Evolutionary conservation across 2,113 vertebrate species (phyloP).

Genomic region (Narcine bancroftii): DNA sequence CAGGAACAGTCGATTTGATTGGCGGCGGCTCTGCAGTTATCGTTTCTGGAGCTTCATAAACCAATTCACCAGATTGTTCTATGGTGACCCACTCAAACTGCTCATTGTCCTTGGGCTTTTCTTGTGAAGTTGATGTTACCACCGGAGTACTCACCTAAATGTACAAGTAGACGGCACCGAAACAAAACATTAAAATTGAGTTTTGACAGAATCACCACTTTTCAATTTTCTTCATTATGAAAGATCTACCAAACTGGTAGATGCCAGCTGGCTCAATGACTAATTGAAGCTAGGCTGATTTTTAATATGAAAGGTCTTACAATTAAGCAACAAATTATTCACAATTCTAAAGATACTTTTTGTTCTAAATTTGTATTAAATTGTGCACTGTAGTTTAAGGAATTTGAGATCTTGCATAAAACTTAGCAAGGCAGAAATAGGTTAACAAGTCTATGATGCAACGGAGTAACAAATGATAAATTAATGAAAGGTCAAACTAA

Average conservation of each 20-base stretch:
- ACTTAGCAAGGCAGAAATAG: not conserved
- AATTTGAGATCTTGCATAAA: not conserved
- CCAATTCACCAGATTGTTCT: conserved; percentile 90
- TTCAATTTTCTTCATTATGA: not conserved
- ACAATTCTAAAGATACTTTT: not conserved
- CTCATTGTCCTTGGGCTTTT: conserved; percentile 95
- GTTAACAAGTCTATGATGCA: not conserved
- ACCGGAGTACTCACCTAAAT: conserved; percentile 88
- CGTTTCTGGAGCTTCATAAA: conserved; percentile 93
- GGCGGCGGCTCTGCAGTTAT: conserved; percentile 85
- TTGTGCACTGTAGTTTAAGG: not conserved
- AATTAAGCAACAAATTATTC: not conserved
- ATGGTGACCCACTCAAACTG: conserved; percentile 99
- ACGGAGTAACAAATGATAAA: not conserved
- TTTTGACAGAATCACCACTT: not conserved
- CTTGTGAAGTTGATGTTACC: conserved; percentile 79
- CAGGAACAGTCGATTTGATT: conserved; percentile 87
- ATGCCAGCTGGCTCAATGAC: not conserved
- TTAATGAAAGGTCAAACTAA: not conserved
- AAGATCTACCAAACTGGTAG: not conserved
- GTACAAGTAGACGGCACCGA: conserved; percentile 35
- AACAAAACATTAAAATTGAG: not conserved
- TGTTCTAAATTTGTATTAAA: not conserved
- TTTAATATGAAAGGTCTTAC: not conserved
- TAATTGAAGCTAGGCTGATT: not conserved